phyloP scores from a whole-genome alignment of 2,797 vertebrate species.

The Sebastes iracundus region DNA sequence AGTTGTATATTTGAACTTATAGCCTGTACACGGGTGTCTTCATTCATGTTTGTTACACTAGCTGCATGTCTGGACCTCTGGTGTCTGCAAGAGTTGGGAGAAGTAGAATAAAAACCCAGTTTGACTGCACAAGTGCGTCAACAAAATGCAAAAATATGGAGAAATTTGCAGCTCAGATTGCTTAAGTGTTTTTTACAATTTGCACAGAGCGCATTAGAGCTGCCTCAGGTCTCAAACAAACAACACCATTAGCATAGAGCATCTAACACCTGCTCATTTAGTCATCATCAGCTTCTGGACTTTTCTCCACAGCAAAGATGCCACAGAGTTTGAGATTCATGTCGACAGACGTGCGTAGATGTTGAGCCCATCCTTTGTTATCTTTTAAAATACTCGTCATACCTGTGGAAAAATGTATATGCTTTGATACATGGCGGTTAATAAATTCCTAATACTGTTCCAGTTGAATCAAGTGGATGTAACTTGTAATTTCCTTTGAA shows the following conservation, averaged over 20 bases:
- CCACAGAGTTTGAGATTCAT: neutral
- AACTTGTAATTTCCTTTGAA: constrained; percentile 64
- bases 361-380: constrained; percentile 6
- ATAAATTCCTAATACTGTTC: constrained; percentile 48
- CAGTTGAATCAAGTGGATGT: constrained; percentile 49
- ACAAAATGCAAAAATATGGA: constrained; percentile 18
- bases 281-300: constrained; percentile 7
- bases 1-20: neutral
- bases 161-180: constrained; percentile 3
- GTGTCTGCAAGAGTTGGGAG: neutral
- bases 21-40: neutral
- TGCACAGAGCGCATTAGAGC: neutral
- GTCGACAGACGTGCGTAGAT: neutral
- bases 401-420: constrained; percentile 37
- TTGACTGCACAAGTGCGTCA: neutral
- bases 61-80: neutral
- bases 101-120: neutral
- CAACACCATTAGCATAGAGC: constrained; percentile 22
- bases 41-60: neutral
- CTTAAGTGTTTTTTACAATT: constrained; percentile 34
- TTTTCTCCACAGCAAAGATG: neutral
- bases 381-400: constrained; percentile 42
- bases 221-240: constrained; percentile 13
- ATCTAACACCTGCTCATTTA: constrained; percentile 47
- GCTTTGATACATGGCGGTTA: constrained; percentile 38